These are phyloP conservation scores for Zaprionus ghesquierei DNA, from an alignment of 1,140 invertebrate species.

Conservation along the genomic window DNA sequence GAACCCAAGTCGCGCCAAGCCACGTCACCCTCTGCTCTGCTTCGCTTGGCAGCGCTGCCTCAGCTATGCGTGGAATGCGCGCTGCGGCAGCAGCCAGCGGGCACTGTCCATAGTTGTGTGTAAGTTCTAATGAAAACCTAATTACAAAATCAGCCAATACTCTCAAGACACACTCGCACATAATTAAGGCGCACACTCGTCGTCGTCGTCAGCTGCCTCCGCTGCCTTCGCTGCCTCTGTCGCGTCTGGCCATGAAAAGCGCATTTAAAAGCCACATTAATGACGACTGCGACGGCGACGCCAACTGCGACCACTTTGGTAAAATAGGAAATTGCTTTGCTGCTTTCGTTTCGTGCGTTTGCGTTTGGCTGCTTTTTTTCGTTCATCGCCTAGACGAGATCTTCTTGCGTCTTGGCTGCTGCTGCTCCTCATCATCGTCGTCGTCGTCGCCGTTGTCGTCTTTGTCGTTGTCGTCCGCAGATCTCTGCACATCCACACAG, in stretches of 20 bases:
- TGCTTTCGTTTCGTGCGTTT: constrained; percentile 64
- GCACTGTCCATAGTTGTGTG: constrained; percentile 58
- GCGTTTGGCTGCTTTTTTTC: constrained; percentile 65
- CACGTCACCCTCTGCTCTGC: neutral
- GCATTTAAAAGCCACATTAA: constrained; percentile 81
- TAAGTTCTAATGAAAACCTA: constrained; percentile 79
- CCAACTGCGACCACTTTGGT: constrained; percentile 64
- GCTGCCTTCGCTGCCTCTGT: neutral
- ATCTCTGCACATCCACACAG: constrained; percentile 10
- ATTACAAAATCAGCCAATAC: constrained; percentile 80
- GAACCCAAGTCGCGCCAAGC: neutral
- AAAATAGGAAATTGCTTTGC: constrained; percentile 77
- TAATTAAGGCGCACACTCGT: constrained; percentile 77
- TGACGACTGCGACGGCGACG: constrained; percentile 48
- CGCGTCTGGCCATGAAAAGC: constrained; percentile 63
- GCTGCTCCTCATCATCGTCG: constrained; percentile 7
- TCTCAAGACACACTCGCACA: constrained; percentile 76
- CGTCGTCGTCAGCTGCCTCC: constrained; percentile 16
- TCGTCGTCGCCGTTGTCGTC: constrained; percentile 8
- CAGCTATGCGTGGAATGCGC: constrained; percentile 30
- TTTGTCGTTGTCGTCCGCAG: neutral
- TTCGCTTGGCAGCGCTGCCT: constrained; percentile 7
- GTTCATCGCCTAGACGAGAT: constrained; percentile 54
- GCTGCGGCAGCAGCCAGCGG: neutral
- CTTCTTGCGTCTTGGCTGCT: constrained; percentile 45